Evolutionary conservation across 2,113 vertebrate genomes (phyloP), one percentile per base, ranked within the genome.

Genomic region (Colius striatus): DNA sequence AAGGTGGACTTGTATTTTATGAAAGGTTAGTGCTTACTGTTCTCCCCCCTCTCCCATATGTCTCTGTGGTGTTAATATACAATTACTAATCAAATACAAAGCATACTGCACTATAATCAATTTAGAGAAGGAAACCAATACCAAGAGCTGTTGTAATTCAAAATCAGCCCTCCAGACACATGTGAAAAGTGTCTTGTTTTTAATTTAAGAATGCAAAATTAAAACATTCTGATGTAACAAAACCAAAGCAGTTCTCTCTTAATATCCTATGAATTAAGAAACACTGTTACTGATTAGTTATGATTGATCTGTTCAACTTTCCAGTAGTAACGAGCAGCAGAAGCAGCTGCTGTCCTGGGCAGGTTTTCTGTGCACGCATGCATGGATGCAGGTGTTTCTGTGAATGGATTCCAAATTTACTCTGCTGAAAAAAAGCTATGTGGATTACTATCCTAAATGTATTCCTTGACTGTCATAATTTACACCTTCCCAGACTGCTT

Each of bases 281-380:
- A 29, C 11, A 10, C 6, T 60, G 18, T 48, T 75, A 23, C 16
- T 65, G 45, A 25, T 54, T 9, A 48, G 18, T 10, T 36, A 32
- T 6, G 25, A 38, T 10, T 30, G 8, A 50, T 43, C 41, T 1
- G 1, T 55, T 72, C 0, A 2, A 13, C 26, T 61, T 61, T 22
- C 10, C 30, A 11, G 9, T 13, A n/a, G 50, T 32, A 26, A n/a
- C 2, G 16, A 36, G 26, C 3, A 1, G n/a, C 25, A 36, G 45
- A 58, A 66, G 21, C 2, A 5, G 9, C n/a, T 60, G n/a, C 45
- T n/a, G 19, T 43, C 45, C 14, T 22, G 50, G 7, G 11, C 19
- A 29, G 50, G n/a, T 81, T 50, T 72, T 34, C 32, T 41, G 22
- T 14, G 48, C 7, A 1, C 2, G 4, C 13, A 48, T 0, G 0